Percentiles rank a stretch among this genome's conserved stretches.
Evolutionary conservation across 2,888 invertebrate species (phyloP).

Genomic region (Halocaridina rubra): DNA sequence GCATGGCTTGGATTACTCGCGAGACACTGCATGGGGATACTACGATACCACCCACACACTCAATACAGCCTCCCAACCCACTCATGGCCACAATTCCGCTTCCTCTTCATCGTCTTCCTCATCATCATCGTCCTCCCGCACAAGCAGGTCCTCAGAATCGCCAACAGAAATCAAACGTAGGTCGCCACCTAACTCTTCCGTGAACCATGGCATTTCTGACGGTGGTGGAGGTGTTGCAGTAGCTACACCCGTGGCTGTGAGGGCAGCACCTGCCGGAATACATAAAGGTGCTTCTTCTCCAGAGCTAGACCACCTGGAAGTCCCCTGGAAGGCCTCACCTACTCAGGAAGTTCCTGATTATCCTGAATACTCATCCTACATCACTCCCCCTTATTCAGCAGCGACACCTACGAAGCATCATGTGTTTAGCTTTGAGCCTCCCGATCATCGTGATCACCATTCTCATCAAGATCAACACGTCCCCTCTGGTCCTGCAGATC

Average conservation of each 20-base stretch:
- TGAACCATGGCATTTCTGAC: conserved; percentile 22
- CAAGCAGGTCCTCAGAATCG: conserved; percentile 10
- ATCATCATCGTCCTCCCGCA: background rate
- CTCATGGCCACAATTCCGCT: background rate
- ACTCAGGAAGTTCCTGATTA: conserved; percentile 62
- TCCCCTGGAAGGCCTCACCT: conserved; percentile 61
- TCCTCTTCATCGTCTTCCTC: background rate
- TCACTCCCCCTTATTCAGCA: conserved; percentile 55
- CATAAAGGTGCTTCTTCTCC: conserved; percentile 53
- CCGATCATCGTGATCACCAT: conserved; percentile 23
- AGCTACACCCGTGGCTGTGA: conserved; percentile 55
- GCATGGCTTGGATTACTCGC: conserved; percentile 44
- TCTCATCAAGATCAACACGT: conserved; percentile 31
- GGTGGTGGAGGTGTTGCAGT: conserved; percentile 49
- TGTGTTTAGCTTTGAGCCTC: conserved; percentile 27
- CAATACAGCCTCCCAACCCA: background rate
- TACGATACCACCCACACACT: conserved; percentile 31
- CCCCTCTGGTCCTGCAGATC: conserved; percentile 10
- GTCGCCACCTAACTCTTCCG: background rate
- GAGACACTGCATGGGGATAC: conserved; percentile 41
- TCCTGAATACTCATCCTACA: conserved; percentile 51
- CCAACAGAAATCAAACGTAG: conserved; percentile 9
- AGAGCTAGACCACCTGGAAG: conserved; percentile 30
- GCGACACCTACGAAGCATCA: conserved; percentile 41
- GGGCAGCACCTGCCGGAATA: conserved; percentile 31